Evolutionary conservation across 2,113 vertebrate species (phyloP), one percentile per base, ranked within the genome.

Genomic region (Herpailurus yagouaroundi): DNA sequence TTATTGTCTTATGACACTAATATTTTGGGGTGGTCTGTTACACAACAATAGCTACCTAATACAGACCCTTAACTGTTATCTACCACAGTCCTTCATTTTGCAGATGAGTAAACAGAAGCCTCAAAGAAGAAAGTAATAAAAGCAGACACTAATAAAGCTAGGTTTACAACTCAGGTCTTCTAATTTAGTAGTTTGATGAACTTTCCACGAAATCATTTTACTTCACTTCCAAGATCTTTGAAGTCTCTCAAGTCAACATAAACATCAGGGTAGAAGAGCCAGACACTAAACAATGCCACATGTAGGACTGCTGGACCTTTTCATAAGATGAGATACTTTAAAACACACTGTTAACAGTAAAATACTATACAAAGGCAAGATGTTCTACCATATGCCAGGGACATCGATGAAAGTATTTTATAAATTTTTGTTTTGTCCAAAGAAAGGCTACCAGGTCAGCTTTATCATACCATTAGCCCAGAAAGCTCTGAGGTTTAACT

Each of bases 181-280:
- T 95, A 91, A 92, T 27, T 73, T 45, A 69, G n/a, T 60, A 89
- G 63, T 94, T 25, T 64, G 38, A 64, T 45, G 31, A 50, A 36
- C 33, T 79, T 73, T 63, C 68, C 38, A 83, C n/a, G 4, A 89
- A 89, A 66, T 80, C 36, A 85, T n/a, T 71, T 48, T 89, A 52
- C n/a, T 95, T 94, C 55, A 95, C 25, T 80, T 95, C 27, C 41
- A 96, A 96, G 50, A 81, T 64, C 73, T 64, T 55, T 73, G 63
- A 18, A 50, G 10, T 94, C 57, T 87, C 69, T 94, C 48, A 76
- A 36, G 41, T 89, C 82, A 73, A 45, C 41, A 86, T 21, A 57
- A 92, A 64, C 33, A n/a, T 33, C 77, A 4, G 5, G 0, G 9
- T 63, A 6, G 33, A 89, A 76, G 23, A 91, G 52, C 38, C 45